A percentile compares a stretch with the other conserved stretches of the same genome.
These are phyloP conservation scores for Brenthis daphne DNA, from an alignment of 2,888 invertebrate species.

Conservation along the genomic window DNA sequence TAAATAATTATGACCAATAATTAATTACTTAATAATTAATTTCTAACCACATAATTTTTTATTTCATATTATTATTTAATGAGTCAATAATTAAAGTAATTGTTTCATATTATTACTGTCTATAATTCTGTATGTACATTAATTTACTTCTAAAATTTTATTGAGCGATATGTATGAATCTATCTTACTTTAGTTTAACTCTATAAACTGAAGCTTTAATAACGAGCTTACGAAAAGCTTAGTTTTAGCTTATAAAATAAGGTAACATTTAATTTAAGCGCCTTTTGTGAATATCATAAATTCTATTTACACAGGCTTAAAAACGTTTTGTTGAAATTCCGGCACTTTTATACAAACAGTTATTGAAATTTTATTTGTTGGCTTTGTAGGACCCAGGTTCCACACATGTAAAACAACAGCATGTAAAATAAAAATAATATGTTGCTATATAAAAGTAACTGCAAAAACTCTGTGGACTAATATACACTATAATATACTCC, in stretches of 20 bases:
- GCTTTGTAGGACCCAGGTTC: neutral
- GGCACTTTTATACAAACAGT: slow-evolving; percentile 4
- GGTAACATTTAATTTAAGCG: neutral
- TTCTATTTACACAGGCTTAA: slow-evolving; percentile 9
- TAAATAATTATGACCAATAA: too few relatives aligned
- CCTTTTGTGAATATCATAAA: slow-evolving; percentile 1
- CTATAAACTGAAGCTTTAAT: neutral
- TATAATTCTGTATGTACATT: too few relatives aligned
- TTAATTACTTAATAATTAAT: too few relatives aligned
- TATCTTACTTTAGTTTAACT: neutral
- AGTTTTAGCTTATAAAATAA: neutral
- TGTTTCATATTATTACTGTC: too few relatives aligned
- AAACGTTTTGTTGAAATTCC: slow-evolving; percentile 9
- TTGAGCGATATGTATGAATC: too few relatives aligned
- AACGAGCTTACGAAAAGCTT: neutral
- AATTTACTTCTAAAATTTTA: neutral
- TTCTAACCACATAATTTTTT: too few relatives aligned
- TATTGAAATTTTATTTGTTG: slow-evolving; percentile 17
- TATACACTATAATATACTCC: too few relatives aligned
- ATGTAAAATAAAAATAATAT: slow-evolving; percentile 10
- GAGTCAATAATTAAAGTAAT: too few relatives aligned
- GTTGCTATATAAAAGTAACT: slow-evolving; percentile 6
- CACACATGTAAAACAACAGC: too few relatives aligned
- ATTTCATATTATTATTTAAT: too few relatives aligned
- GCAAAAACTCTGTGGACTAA: neutral